A percentile compares a stretch with the other conserved stretches of the same genome.
Conservation (phyloP, 2,888 invertebrate genomes). For the Aphelenchoides bicaudatus region DNA sequence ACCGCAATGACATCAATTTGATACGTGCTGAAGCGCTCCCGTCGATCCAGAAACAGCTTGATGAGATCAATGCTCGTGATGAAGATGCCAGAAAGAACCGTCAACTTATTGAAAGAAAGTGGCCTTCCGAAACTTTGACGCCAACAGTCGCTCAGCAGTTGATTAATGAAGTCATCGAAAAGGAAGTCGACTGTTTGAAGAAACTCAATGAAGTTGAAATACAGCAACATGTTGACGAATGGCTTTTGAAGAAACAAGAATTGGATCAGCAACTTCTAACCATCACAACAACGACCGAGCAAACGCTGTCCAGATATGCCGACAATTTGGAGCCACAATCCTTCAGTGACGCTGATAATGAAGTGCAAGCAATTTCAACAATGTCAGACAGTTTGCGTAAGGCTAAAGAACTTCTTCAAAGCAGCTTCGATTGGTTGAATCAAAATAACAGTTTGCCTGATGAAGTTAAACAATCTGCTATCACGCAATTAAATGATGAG, state of each 20-base stretch:
- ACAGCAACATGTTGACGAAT: constrained; percentile 21
- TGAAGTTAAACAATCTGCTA: constrained; percentile 2
- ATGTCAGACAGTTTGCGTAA: neutral
- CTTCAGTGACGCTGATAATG: neutral
- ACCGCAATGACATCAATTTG: neutral
- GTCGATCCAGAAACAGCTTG: constrained; percentile 4
- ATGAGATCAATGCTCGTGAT: constrained; percentile 11
- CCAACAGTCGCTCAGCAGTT: constrained; percentile 8
- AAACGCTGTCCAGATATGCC: constrained; percentile 3
- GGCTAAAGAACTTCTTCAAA: constrained; percentile 10
- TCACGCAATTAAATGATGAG: neutral
- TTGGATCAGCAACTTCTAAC: constrained; percentile 8
- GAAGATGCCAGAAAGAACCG: neutral
- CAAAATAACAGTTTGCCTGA: constrained; percentile 4
- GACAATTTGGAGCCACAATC: constrained; percentile 8
- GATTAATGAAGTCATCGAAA: constrained; percentile 7
- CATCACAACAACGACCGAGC: neutral
- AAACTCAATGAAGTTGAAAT: neutral
- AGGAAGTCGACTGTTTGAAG: neutral
- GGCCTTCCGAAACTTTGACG: constrained; percentile 3
- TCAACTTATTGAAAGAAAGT: neutral
- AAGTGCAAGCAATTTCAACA: constrained; percentile 5
- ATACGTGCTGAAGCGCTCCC: constrained; percentile 4
- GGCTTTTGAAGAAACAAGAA: constrained; percentile 17
- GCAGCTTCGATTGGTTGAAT: constrained; percentile 12